Evolutionary conservation across 2,113 vertebrate genomes (phyloP), one percentile per base, ranked within the genome.

Genomic region (Argyrosomus japonicus): DNA sequence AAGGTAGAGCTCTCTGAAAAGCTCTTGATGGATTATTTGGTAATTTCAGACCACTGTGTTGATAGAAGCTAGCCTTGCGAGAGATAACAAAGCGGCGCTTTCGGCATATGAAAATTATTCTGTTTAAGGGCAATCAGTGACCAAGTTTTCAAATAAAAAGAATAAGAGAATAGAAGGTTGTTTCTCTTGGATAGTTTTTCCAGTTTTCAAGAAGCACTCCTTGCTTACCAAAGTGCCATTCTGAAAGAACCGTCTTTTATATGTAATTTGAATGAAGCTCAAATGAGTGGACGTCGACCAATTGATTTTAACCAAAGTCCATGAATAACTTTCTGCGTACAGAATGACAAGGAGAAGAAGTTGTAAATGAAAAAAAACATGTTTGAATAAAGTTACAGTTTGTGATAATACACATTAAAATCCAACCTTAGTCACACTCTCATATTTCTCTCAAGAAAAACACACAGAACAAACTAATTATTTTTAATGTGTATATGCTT

Each of bases 401-500:
- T 95, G 89, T 92, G 91, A 94, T 94, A 83, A 96, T 95, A 93
- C 90, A 94, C 95, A 95, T 95, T 95, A 94, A 94, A 95, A 94
- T 92, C 94, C 70, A 94, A 95, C 95, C 96, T 95, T 71, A 94
- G 94, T 95, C 95, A 92, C 94, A 93, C 95, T 94, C 94, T 94
- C 94, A 93, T 96, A 95, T 96, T 91, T 96, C 77, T 71, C 53
- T 95, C 93, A 95, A 94, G 94, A 94, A 95, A 96, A 95, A 89
- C 61, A 92, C 78, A 88, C 81, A 86, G 84, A 88, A 82, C 80
- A 84, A 88, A 84, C 83, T 94, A 86, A 95, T 95, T 93, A 94
- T 93, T 93, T 92, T 91, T 91, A 93, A 97, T 97, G 96, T 97
- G 96, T 95, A 96, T 96, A 96, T 96, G 97, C 96, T 96, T 96